Percentiles rank a stretch among this genome's conserved stretches.
Evolutionary conservation across 1,140 invertebrate species (phyloP).

Genomic region (Aleiodes sp.): DNA sequence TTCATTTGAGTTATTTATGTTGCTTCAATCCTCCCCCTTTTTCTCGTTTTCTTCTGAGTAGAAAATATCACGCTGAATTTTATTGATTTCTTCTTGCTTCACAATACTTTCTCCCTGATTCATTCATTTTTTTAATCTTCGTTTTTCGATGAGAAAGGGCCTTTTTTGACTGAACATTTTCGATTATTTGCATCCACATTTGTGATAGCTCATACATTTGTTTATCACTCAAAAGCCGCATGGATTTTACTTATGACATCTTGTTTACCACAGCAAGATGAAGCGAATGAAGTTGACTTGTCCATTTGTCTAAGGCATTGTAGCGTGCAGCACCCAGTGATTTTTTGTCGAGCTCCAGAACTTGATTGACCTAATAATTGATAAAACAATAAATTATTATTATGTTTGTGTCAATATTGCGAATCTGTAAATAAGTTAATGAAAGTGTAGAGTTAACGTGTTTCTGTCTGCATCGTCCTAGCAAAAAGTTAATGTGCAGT

Average conservation of each 20-base stretch:
- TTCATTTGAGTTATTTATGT: background rate
- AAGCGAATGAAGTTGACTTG: conserved; percentile 86
- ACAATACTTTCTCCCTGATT: conserved; percentile 27
- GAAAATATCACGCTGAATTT: conserved; percentile 44
- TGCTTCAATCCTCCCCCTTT: background rate
- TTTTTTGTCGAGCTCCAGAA: conserved; percentile 87
- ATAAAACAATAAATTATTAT: conserved; percentile 34
- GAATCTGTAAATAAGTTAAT: no score
- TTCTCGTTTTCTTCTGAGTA: conserved; percentile 31
- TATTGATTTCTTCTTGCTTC: conserved; percentile 27
- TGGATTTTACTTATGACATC: conserved; percentile 83
- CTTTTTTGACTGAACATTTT: background rate
- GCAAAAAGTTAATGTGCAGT: no score
- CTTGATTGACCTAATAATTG: conserved; percentile 80
- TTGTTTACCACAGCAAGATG: conserved; percentile 91
- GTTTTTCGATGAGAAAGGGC: background rate
- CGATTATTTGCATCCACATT: conserved; percentile 31
- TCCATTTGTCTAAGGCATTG: conserved; percentile 96
- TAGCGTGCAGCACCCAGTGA: conserved; percentile 86
- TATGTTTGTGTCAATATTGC: no score
- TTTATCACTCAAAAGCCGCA: background rate
- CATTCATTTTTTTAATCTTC: background rate
- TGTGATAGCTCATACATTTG: conserved; percentile 31
- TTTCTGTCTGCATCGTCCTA: no score
- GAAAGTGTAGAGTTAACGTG: no score